phyloP scores from a whole-genome alignment of 1,140 invertebrate genomes.

The Ceratosolen solmsi region DNA sequence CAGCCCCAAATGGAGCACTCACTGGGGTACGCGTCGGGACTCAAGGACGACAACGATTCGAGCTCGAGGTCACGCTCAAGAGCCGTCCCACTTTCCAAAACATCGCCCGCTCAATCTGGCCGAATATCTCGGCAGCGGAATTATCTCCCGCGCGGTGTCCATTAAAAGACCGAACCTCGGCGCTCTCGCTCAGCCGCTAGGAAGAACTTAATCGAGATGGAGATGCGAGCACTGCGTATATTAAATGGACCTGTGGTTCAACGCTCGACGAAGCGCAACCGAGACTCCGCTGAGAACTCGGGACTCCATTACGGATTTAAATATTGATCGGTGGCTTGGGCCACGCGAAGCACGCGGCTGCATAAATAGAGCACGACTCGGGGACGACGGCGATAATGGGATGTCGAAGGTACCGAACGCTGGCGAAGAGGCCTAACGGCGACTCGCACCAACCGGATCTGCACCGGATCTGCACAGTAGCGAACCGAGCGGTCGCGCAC shows the following conservation, averaged over 20 bases:
- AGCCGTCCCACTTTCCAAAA: too few species aligned
- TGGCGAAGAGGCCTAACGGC: too few species aligned
- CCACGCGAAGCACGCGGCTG: not conserved
- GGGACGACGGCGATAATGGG: conserved; percentile 54
- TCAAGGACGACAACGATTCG: not conserved
- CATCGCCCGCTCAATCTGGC: not conserved
- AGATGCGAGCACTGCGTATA: not conserved
- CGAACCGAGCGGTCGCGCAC: not conserved
- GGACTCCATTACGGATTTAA: conserved; percentile 58
- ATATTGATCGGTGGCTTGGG: conserved; percentile 59
- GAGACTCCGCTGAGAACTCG: not conserved
- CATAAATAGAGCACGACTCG: not conserved
- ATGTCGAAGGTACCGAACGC: conserved; percentile 14
- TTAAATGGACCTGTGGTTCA: conserved; percentile 10
- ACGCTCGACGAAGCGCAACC: not conserved
- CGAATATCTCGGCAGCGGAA: not conserved
- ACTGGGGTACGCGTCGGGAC: too few species aligned
- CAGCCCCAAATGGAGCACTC: too few species aligned
- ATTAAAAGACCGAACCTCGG: conserved; percentile 20
- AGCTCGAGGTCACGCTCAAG: not conserved
- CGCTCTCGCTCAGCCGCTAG: not conserved
- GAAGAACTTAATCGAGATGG: conserved; percentile 7
- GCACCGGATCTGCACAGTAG: too few species aligned
- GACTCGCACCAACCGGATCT: not conserved
- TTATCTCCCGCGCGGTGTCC: too few species aligned